A percentile compares a stretch with the other conserved stretches of the same genome.
These are phyloP conservation scores for Boloria selene DNA, from an alignment of 2,888 invertebrate genomes.

Conservation along the genomic window DNA sequence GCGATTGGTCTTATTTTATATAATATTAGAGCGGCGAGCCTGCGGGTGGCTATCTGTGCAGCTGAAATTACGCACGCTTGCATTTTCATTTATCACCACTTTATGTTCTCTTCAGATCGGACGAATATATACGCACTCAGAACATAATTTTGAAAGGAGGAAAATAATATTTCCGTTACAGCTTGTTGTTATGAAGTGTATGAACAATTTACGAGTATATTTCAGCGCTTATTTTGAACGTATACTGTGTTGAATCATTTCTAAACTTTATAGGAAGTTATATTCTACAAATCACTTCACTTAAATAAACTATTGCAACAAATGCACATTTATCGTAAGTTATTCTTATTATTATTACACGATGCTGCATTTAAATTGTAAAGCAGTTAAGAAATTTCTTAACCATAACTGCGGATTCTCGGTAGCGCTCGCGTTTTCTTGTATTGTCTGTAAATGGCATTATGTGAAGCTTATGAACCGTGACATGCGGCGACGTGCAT, in stretches of 20 bases:
- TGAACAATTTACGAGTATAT: no score
- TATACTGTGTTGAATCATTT: no score
- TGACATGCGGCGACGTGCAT: slow-evolving; percentile 29
- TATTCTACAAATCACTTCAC: no score
- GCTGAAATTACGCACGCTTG: slow-evolving; percentile 54
- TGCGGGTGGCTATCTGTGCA: slow-evolving; percentile 42
- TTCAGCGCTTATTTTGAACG: no score
- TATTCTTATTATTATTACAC: slow-evolving; percentile 12
- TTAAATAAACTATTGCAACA: no score
- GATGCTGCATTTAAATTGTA: slow-evolving; percentile 32
- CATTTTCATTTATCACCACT: slow-evolving; percentile 54
- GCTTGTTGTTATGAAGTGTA: no score
- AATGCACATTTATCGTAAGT: not conserved
- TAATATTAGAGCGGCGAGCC: slow-evolving; percentile 25
- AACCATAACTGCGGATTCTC: slow-evolving; percentile 27
- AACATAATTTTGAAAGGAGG: slow-evolving; percentile 10
- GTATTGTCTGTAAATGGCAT: slow-evolving; percentile 36
- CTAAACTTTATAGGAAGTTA: no score
- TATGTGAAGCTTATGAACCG: slow-evolving; percentile 32
- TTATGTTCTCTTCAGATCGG: slow-evolving; percentile 16
- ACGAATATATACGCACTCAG: slow-evolving; percentile 11
- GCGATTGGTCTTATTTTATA: slow-evolving; percentile 34
- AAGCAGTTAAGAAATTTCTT: slow-evolving; percentile 28
- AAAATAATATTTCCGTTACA: slow-evolving; percentile 5
- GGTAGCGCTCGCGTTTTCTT: slow-evolving; percentile 28